These are phyloP conservation scores for Watsonalla binaria DNA, from an alignment of 2,888 invertebrate genomes.

Conservation along the genomic window DNA sequence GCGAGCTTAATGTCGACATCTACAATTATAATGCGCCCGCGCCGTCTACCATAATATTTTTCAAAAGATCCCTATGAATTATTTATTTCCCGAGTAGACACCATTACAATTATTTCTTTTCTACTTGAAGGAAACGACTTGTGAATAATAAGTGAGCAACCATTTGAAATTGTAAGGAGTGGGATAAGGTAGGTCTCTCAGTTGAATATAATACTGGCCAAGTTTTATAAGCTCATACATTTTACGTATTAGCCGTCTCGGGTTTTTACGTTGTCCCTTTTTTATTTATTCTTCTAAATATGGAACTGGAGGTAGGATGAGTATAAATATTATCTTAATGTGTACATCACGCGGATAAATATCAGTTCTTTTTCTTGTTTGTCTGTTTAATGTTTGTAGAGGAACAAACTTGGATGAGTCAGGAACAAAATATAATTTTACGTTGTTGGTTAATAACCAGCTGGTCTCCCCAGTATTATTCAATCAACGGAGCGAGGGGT, in stretches of 20 bases:
- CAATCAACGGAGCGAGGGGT: no score
- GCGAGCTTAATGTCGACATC: constrained; percentile 44
- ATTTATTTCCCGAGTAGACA: constrained; percentile 66
- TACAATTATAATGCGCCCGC: constrained; percentile 70
- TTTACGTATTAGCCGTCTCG: constrained; percentile 7
- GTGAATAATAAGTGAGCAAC: constrained; percentile 52
- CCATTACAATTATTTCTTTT: constrained; percentile 72
- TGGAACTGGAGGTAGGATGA: not conserved
- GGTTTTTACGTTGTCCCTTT: constrained; percentile 6
- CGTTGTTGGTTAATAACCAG: no score
- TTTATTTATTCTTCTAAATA: constrained; percentile 9
- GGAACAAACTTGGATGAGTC: no score
- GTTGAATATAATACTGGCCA: constrained; percentile 5
- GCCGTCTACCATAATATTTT: constrained; percentile 64
- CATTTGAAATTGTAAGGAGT: constrained; percentile 35
- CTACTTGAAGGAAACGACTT: constrained; percentile 54
- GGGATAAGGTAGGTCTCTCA: constrained; percentile 21
- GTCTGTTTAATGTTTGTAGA: no score
- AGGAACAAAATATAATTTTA: no score
- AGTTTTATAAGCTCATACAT: constrained; percentile 5
- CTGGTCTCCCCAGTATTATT: no score
- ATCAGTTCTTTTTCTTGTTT: no score
- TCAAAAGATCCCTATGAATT: constrained; percentile 70
- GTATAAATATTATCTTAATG: not conserved
- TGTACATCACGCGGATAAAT: not conserved